Evolutionary conservation across 2,888 invertebrate species (phyloP).

Genomic region (Argyra leucocephala): DNA sequence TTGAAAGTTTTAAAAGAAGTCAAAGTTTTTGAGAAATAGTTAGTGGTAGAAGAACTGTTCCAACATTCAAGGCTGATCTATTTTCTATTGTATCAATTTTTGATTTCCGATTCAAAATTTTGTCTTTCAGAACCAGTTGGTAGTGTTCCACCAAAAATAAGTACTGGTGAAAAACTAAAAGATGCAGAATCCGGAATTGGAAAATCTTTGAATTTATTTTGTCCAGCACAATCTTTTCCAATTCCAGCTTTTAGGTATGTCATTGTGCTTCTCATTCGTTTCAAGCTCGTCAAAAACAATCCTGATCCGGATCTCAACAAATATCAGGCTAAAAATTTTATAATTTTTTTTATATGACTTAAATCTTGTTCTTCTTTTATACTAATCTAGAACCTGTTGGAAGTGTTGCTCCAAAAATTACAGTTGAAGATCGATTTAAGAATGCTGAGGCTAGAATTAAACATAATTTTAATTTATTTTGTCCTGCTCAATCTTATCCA

Average conservation of each 20-base stretch:
- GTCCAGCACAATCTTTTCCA: conserved; percentile 67
- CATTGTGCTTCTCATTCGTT: too few relatives aligned
- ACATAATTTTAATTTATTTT: conserved; percentile 52
- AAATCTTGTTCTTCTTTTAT: not conserved
- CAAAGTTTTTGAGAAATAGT: too few relatives aligned
- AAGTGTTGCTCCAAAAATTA: conserved; percentile 52
- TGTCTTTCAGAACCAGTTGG: conserved; percentile 48
- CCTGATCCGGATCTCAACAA: not conserved
- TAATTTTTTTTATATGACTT: not conserved
- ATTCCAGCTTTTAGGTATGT: conserved; percentile 48
- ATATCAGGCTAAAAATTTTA: not conserved
- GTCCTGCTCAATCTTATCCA: conserved; percentile 64
- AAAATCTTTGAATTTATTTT: conserved; percentile 55
- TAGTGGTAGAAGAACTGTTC: not conserved
- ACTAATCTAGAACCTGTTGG: conserved; percentile 48
- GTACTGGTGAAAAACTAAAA: conserved; percentile 51
- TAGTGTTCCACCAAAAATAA: conserved; percentile 46
- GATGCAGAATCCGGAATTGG: conserved; percentile 43
- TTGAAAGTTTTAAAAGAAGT: too few relatives aligned
- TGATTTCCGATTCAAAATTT: not conserved
- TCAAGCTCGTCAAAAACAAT: too few relatives aligned
- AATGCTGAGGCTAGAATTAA: conserved; percentile 34
- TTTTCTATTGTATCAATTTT: too few relatives aligned
- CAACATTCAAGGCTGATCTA: not conserved
- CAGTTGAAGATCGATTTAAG: conserved; percentile 43